phyloP scores from a whole-genome alignment of 2,888 invertebrate species.

The Stenichneumon culpator region DNA sequence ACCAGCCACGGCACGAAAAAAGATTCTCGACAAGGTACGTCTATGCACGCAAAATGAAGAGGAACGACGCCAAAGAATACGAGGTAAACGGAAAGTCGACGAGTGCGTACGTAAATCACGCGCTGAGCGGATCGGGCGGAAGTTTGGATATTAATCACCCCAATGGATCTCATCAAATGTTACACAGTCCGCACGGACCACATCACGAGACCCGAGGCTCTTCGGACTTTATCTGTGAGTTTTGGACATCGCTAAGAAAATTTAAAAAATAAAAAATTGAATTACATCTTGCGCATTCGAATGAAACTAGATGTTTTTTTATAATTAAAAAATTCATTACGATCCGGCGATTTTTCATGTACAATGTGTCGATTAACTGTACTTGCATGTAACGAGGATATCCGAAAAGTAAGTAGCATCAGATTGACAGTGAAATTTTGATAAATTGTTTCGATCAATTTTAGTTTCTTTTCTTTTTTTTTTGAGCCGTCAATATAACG shows the following conservation, averaged over 20 bases:
- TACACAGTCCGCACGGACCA: slow-evolving; percentile 77
- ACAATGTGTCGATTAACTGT: slow-evolving; percentile 59
- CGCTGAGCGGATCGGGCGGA: slow-evolving; percentile 75
- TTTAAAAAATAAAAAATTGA: neutral
- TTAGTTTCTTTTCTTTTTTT: neutral
- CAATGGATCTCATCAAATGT: slow-evolving; percentile 72
- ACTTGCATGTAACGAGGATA: slow-evolving; percentile 74
- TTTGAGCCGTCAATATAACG: neutral
- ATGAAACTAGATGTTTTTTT: neutral
- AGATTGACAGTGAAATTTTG: neutral
- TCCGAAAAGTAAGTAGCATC: slow-evolving; percentile 75
- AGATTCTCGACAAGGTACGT: slow-evolving; percentile 48
- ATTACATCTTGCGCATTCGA: neutral
- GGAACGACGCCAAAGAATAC: slow-evolving; percentile 70
- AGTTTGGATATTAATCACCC: slow-evolving; percentile 75
- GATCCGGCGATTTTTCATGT: slow-evolving; percentile 39
- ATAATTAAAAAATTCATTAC: neutral
- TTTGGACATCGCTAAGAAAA: slow-evolving; percentile 22
- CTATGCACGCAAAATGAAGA: slow-evolving; percentile 77
- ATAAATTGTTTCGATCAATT: neutral
- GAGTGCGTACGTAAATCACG: slow-evolving; percentile 80
- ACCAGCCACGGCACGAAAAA: slow-evolving; percentile 64
- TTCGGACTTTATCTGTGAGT: slow-evolving; percentile 88
- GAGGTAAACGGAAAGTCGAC: slow-evolving; percentile 71
- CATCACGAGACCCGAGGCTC: slow-evolving; percentile 87